Conservation (phyloP, 1,140 invertebrate species). For the Orius laevigatus region DNA sequence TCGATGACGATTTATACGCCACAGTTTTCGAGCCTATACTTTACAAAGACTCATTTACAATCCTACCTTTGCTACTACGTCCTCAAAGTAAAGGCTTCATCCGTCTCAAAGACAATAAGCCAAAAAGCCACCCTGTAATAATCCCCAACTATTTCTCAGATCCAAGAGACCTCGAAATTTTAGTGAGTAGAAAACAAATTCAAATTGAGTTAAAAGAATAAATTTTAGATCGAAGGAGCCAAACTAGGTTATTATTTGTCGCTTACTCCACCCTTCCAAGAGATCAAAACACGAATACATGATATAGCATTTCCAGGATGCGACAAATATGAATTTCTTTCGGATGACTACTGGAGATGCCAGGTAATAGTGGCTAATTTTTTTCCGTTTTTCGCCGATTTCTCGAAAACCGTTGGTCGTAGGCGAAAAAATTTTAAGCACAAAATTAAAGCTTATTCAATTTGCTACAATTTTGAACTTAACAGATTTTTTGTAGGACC, state of each 20-base stretch:
- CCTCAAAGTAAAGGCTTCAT: conserved; percentile 55
- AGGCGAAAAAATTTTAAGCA: too few relatives aligned
- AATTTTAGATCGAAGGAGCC: conserved; percentile 45
- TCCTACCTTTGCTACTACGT: conserved; percentile 46
- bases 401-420: too few relatives aligned
- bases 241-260: conserved; percentile 46
- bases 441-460: too few relatives aligned
- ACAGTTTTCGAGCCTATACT: conserved; percentile 47
- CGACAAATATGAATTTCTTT: conserved; percentile 31
- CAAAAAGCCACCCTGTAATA: conserved; percentile 53
- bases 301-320: conserved; percentile 29
- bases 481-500: too few relatives aligned
- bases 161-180: conserved; percentile 44
- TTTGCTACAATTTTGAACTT: too few relatives aligned
- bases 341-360: conserved; percentile 51
- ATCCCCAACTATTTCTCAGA: conserved; percentile 64
- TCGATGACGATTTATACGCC: conserved; percentile 47
- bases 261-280: conserved; percentile 42
- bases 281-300: conserved; percentile 37
- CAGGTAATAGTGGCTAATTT: conserved; percentile 35
- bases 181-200: conserved; percentile 33
- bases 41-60: conserved; percentile 44
- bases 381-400: too few relatives aligned
- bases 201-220: conserved; percentile 3
- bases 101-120: conserved; percentile 43